These are phyloP conservation scores for Sycophila sp. DNA, from an alignment of 1,140 invertebrate species.

Conservation along the genomic window DNA sequence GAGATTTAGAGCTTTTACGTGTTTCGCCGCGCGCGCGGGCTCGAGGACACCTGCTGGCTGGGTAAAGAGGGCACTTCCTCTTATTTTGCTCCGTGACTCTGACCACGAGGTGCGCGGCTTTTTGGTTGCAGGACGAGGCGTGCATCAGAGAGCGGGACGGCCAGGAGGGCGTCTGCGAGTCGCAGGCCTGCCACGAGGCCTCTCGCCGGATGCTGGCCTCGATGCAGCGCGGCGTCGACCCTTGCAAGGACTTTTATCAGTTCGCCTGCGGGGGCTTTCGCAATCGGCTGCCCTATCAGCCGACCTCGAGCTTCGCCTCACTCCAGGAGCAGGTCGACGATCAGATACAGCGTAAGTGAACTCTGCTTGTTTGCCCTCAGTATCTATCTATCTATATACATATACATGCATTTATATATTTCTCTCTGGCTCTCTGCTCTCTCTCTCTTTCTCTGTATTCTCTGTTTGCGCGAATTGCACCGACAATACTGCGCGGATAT, in stretches of 20 bases:
- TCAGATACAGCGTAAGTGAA: constrained; percentile 59
- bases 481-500: no score
- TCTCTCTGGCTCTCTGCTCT: no score
- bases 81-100: no score
- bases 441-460: background rate
- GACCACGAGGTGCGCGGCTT: no score
- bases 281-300: constrained; percentile 52
- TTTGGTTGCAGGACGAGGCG: constrained; percentile 53
- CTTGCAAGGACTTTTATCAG: constrained; percentile 77
- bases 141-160: constrained; percentile 56
- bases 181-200: constrained; percentile 58
- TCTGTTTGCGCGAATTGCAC: no score
- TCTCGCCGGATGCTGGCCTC: constrained; percentile 60
- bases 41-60: background rate
- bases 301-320: constrained; percentile 57
- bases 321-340: constrained; percentile 60
- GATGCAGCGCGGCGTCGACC: constrained; percentile 63
- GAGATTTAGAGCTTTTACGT: constrained; percentile 3
- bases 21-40: no score
- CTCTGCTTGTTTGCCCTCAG: no score
- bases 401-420: no score
- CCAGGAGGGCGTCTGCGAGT: constrained; percentile 56
- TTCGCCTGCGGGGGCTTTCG: constrained; percentile 73
- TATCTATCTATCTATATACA: no score
- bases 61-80: background rate